Percentiles rank a stretch among this genome's conserved stretches.
These are phyloP conservation scores for Hyposmocoma kahamanoa DNA, from an alignment of 1,140 invertebrate species.

Conservation along the genomic window DNA sequence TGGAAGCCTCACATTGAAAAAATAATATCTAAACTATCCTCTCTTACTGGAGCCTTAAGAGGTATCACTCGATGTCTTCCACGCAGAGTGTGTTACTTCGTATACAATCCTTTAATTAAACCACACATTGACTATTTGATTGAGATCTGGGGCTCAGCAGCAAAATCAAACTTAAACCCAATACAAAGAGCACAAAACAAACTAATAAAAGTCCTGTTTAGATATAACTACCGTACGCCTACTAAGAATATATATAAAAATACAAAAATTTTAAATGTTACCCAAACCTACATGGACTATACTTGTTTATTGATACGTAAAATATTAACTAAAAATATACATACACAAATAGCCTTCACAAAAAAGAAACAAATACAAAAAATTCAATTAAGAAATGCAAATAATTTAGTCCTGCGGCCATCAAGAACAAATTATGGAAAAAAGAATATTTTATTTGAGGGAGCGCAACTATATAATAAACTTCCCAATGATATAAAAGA, in stretches of 20 bases:
- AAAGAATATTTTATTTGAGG: not conserved
- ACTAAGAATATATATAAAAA: not conserved
- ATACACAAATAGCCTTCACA: not conserved
- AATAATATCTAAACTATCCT: not conserved
- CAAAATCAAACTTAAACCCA: not conserved
- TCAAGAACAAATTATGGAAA: slow-evolving; percentile 1
- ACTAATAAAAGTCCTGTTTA: slow-evolving; percentile 2
- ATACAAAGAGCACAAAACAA: not conserved
- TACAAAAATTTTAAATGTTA: not conserved
- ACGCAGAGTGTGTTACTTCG: not conserved
- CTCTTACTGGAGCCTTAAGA: not conserved
- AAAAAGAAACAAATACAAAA: slow-evolving; percentile 1
- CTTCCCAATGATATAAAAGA: not conserved
- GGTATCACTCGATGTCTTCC: not conserved
- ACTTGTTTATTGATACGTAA: not conserved
- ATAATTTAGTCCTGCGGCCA: not conserved
- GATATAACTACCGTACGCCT: not conserved
- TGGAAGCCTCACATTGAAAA: not conserved
- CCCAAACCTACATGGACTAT: not conserved
- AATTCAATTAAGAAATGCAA: not conserved
- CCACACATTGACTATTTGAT: not conserved
- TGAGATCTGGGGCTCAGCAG: not conserved
- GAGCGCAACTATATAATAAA: not conserved
- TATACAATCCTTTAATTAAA: not conserved
- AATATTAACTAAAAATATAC: not conserved